Conservation (phyloP, 1,140 invertebrate species). For the Stenopsyche tienmushanensis region DNA sequence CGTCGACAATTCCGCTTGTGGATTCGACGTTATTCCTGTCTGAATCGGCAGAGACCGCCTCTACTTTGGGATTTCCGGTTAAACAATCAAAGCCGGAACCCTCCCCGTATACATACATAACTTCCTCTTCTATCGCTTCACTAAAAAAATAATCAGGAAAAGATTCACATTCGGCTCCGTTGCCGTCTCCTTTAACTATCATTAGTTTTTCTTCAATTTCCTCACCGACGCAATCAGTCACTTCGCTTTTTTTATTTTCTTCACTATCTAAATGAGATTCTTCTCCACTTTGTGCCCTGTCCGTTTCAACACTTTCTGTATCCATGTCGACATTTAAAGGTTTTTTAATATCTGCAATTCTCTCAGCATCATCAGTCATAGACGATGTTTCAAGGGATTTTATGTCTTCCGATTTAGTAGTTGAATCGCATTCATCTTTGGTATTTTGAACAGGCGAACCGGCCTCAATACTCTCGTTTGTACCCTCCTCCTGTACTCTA, state of each 20-base stretch:
- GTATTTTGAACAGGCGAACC: not conserved
- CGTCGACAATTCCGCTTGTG: conserved; percentile 31
- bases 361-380: not conserved
- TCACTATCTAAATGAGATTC: conserved; percentile 27
- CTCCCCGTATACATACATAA: conserved; percentile 70
- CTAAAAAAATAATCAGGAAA: conserved; percentile 52
- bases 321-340: too few relatives aligned
- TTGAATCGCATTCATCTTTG: not conserved
- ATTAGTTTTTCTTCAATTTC: conserved; percentile 74
- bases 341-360: too few relatives aligned
- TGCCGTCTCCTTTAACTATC: conserved; percentile 71
- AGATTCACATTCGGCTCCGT: conserved; percentile 69
- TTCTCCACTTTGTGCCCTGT: conserved; percentile 44
- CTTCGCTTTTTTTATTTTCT: conserved; percentile 32
- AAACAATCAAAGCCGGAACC: conserved; percentile 71
- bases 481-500: not conserved
- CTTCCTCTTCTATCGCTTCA: conserved; percentile 71
- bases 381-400: not conserved
- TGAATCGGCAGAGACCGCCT: not conserved
- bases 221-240: conserved; percentile 54
- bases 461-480: not conserved
- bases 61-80: conserved; percentile 60
- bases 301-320: too few relatives aligned
- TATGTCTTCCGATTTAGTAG: not conserved
- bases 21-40: conserved; percentile 63